Percentiles rank a stretch among this genome's conserved stretches.
phyloP scores from a whole-genome alignment of 2,797 vertebrate genomes.

The Phataginus tetradactyla region DNA sequence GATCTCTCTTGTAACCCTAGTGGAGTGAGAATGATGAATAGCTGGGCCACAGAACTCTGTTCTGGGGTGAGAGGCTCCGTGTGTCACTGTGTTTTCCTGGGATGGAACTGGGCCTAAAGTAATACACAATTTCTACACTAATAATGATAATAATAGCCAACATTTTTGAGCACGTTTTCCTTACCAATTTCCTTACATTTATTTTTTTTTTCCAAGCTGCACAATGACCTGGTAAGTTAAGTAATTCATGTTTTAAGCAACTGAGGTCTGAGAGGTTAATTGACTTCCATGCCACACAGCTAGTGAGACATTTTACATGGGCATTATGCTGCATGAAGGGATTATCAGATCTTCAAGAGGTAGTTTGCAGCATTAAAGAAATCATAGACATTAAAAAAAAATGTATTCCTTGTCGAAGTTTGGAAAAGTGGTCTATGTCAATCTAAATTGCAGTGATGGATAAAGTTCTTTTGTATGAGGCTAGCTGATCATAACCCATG shows the following conservation, averaged over 20 bases:
- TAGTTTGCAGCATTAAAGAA: constrained; percentile 46
- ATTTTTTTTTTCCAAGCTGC: constrained; percentile 22
- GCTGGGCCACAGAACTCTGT: not conserved
- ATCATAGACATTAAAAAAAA: not conserved
- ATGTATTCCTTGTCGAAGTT: constrained; percentile 51
- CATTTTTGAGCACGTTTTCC: not conserved
- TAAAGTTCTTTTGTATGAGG: constrained; percentile 70
- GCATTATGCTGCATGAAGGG: not conserved
- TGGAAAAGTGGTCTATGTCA: constrained; percentile 29
- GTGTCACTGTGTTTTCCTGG: constrained; percentile 30
- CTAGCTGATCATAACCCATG: constrained; percentile 31
- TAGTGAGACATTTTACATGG: constrained; percentile 34
- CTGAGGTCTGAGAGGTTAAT: constrained; percentile 69
- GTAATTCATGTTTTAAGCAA: constrained; percentile 59
- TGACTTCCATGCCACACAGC: constrained; percentile 63
- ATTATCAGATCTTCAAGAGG: constrained; percentile 57
- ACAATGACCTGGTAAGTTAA: constrained; percentile 54
- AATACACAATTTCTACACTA: constrained; percentile 49
- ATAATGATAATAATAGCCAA: constrained; percentile 50
- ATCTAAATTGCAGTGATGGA: constrained; percentile 65
- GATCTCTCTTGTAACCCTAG: constrained; percentile 46
- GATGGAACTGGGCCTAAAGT: constrained; percentile 40
- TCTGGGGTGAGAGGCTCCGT: not conserved
- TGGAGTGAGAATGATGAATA: constrained; percentile 51
- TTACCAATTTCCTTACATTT: constrained; percentile 35